Evolutionary conservation across 2,797 vertebrate species (phyloP).

Genomic region (Borostomias antarcticus): DNA sequence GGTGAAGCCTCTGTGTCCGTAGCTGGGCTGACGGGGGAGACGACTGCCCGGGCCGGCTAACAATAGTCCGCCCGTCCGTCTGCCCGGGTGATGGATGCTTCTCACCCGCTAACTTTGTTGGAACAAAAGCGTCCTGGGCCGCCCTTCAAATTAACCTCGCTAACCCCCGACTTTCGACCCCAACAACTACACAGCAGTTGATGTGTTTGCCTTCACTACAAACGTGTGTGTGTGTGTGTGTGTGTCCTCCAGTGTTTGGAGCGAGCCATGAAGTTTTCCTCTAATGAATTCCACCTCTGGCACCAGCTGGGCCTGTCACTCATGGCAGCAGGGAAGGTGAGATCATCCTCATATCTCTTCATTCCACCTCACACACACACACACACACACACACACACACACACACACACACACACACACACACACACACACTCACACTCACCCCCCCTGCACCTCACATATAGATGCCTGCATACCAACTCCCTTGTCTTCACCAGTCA

Average conservation of each 20-base stretch:
- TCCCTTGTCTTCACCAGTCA: not conserved
- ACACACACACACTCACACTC: slow-evolving; percentile 13
- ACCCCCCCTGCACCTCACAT: slow-evolving; percentile 30
- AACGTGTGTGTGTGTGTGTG: slow-evolving; percentile 19
- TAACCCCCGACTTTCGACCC: not conserved
- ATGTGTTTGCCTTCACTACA: not conserved
- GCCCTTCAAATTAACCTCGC: not conserved
- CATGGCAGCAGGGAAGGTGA: slow-evolving; percentile 96
- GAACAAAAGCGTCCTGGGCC: not conserved
- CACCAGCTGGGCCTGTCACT: slow-evolving; percentile 96
- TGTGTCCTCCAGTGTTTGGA: slow-evolving; percentile 86
- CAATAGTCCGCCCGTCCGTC: slow-evolving; percentile 7
- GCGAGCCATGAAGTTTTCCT: slow-evolving; percentile 96
- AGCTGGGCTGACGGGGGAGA: too few relatives aligned
- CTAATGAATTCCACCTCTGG: slow-evolving; percentile 97
- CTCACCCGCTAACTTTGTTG: slow-evolving; percentile 15
- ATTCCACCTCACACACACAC: not conserved
- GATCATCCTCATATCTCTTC: slow-evolving; percentile 53
- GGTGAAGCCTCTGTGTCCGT: slow-evolving; percentile 43
- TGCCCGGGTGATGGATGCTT: not conserved
- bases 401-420: slow-evolving; percentile 2
- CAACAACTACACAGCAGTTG: slow-evolving; percentile 19
- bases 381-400: slow-evolving; percentile 1
- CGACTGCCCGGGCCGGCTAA: too few relatives aligned
- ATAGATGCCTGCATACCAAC: not conserved